phyloP scores from a whole-genome alignment of 2,113 vertebrate species.

The Barbus barbus region DNA sequence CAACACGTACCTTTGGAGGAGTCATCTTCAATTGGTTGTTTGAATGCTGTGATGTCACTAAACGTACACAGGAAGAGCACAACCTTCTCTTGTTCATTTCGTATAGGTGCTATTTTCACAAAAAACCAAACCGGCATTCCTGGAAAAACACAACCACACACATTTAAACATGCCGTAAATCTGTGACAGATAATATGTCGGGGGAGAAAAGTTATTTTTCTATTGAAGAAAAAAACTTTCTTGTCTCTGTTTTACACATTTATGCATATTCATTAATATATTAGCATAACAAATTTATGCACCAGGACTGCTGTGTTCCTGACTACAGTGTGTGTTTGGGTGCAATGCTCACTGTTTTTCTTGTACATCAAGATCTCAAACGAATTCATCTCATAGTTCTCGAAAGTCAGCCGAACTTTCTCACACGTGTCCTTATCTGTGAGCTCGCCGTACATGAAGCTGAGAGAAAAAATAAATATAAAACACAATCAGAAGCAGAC shows the following conservation, averaged over 20 bases:
- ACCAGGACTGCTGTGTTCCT: slow-evolving; percentile 3
- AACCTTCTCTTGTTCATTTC: slow-evolving; percentile 98
- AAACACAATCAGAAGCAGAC: neutral
- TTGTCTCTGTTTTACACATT: slow-evolving; percentile 60
- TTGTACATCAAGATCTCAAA: slow-evolving; percentile 99
- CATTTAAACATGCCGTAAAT: neutral
- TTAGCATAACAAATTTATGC: slow-evolving; percentile 66
- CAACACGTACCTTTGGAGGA: slow-evolving; percentile 90
- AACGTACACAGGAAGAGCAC: slow-evolving; percentile 99
- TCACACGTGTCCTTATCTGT: slow-evolving; percentile 97
- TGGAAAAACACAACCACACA: slow-evolving; percentile 65
- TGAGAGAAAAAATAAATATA: slow-evolving; percentile 67
- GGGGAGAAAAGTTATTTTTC: slow-evolving; percentile 57
- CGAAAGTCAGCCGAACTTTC: slow-evolving; percentile 96
- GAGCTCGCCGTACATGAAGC: slow-evolving; percentile 99
- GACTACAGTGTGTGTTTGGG: neutral
- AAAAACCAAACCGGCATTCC: slow-evolving; percentile 99
- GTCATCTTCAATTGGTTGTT: slow-evolving; percentile 98
- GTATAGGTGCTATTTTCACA: slow-evolving; percentile 98
- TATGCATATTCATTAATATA: slow-evolving; percentile 60
- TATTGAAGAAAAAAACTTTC: slow-evolving; percentile 55
- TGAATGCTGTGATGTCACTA: slow-evolving; percentile 98
- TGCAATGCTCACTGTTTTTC: slow-evolving; percentile 92
- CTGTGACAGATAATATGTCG: neutral
- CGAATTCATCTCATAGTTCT: slow-evolving; percentile 99